These are phyloP conservation scores for Furcifer pardalis DNA, from an alignment of 2,797 vertebrate species.

Conservation along the genomic window DNA sequence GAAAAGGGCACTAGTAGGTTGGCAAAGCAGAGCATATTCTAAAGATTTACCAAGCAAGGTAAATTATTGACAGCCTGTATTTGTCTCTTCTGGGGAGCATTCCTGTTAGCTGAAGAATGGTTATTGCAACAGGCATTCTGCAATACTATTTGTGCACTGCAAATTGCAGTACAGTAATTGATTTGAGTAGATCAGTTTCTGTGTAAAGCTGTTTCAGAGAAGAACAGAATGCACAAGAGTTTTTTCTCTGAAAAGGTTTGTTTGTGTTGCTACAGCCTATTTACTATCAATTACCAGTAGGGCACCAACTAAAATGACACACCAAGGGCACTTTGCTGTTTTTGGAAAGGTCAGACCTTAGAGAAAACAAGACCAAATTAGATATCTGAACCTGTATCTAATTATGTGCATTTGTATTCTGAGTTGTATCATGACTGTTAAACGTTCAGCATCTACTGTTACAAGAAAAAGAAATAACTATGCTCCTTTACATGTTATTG, in stretches of 20 bases:
- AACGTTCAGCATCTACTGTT: neutral
- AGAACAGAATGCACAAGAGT: neutral
- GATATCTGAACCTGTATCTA: neutral
- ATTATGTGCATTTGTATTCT: neutral
- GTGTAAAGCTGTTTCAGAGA: neutral
- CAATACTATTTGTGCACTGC: conserved; percentile 6
- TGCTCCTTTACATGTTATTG: neutral
- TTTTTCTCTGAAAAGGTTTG: conserved; percentile 13
- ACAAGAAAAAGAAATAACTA: neutral
- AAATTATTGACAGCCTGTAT: neutral
- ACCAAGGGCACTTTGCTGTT: neutral
- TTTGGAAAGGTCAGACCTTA: neutral
- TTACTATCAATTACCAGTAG: neutral
- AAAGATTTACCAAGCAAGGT: neutral
- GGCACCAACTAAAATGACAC: neutral
- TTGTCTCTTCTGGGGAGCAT: neutral
- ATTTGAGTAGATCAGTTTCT: conserved; percentile 15
- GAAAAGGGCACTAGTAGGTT: neutral
- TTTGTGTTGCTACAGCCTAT: conserved; percentile 36
- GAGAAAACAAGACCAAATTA: neutral
- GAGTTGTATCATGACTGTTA: neutral
- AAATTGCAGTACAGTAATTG: conserved; percentile 10
- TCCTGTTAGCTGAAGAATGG: neutral
- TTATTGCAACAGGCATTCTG: neutral
- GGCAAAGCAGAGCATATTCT: neutral